Base-by-base conservation (phyloP, 1,140 invertebrate species). In the Micrasema longulum region DNA sequence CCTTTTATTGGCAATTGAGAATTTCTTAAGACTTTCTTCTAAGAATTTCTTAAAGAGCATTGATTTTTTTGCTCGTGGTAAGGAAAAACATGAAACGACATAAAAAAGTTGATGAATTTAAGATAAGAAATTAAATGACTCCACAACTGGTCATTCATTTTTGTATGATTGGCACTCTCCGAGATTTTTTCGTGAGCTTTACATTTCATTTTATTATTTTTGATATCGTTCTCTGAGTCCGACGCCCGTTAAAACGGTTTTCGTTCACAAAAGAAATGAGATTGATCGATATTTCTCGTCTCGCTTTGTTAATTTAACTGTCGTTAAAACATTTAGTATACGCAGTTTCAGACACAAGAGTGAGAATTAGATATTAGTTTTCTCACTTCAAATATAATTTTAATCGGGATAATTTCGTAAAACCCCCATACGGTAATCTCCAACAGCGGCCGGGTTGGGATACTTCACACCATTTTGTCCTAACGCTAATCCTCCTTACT, bases 121-220 rank as follows among this genome's bases (percentile, higher is more conserved):
- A 67, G 72, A 71, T 74, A 67, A 68, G 68, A 67, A 74, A 68
- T 74, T 74, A 71, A 74, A 71, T 64, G 68, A 70, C 62, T 70
- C 23, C 60, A 48, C 41, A 64, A 38, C 12, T 45, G 55, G 26
- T 68, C 45, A 35, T 65, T 26, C 23, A 47, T 31, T 65, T 20
- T 43, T 48, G 31, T 6, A 36, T 60, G 16, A 11, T 11, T 22
- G 12, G 20, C 23, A 22, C 22, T 53, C 7, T n/a, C 18, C n/a
- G 22, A 22, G 18, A 53, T 53, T 53, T 53, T 53, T 31, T 55
- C 11, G 26, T 5, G 26, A 11, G 12, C 35, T n/a, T 31, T 55
- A 12, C 23, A 26, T 53, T 53, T 3, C 23, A 31, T 55, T 55
- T 16, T 12, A 26, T 31, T 23, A 55, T 55, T 55, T 45, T 55